Conservation (phyloP, 1,140 invertebrate species). For the Hermetia illucens region DNA sequence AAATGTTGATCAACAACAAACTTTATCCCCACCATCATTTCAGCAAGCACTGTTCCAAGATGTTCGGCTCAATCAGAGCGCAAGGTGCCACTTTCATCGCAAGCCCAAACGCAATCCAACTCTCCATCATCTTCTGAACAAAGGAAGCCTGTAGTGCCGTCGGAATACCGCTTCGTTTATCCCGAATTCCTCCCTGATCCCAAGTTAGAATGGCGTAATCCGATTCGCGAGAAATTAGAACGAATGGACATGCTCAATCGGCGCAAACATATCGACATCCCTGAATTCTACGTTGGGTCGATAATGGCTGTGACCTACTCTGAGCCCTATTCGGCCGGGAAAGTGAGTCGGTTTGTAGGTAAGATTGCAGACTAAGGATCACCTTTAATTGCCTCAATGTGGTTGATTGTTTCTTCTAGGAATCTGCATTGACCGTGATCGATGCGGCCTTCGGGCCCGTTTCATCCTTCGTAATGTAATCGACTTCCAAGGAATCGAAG, state of each 20-base stretch:
- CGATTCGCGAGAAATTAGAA: slow-evolving; percentile 75
- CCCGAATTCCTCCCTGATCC: slow-evolving; percentile 92
- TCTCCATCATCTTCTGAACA: too few species aligned
- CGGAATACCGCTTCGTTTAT: slow-evolving; percentile 61
- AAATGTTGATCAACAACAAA: too few species aligned
- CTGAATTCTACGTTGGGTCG: slow-evolving; percentile 95
- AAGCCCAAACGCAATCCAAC: too few species aligned
- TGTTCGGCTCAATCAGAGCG: too few species aligned
- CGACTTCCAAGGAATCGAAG: slow-evolving; percentile 70
- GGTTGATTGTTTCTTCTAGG: slow-evolving; percentile 67
- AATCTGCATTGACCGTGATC: slow-evolving; percentile 80
- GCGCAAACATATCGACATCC: slow-evolving; percentile 60
- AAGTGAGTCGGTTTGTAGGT: slow-evolving; percentile 72
- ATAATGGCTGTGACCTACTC: slow-evolving; percentile 84
- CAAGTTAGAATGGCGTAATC: slow-evolving; percentile 60
- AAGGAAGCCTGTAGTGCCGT: slow-evolving; percentile 24
- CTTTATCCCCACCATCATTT: too few species aligned
- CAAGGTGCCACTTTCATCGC: too few species aligned
- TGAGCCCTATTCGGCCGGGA: slow-evolving; percentile 73
- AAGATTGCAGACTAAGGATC: slow-evolving; percentile 22
- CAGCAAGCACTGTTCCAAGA: too few species aligned
- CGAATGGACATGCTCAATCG: slow-evolving; percentile 84
- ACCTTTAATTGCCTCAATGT: slow-evolving; percentile 2
- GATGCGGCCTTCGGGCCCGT: slow-evolving; percentile 62
- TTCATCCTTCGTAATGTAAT: slow-evolving; percentile 89